phyloP scores from a whole-genome alignment of 1,140 invertebrate species.

The Mylabris phalerata region DNA sequence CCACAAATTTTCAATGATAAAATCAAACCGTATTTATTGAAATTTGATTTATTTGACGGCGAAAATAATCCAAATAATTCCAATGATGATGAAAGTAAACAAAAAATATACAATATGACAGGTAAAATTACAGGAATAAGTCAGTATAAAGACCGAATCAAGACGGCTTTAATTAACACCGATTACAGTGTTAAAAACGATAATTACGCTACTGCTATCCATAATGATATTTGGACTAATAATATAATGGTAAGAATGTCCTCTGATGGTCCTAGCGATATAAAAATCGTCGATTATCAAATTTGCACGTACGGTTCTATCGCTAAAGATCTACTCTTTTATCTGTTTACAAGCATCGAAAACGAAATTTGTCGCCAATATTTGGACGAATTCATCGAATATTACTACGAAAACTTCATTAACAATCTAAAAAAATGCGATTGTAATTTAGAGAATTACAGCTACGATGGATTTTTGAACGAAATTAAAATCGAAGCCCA shows the following conservation, averaged over 20 bases:
- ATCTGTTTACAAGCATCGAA: slow-evolving; percentile 47
- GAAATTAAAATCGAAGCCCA: slow-evolving; percentile 16
- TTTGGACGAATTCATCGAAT: slow-evolving; percentile 41
- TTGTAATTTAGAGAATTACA: slow-evolving; percentile 14
- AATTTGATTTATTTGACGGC: neutral
- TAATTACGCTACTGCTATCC: slow-evolving; percentile 46
- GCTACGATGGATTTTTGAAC: slow-evolving; percentile 13
- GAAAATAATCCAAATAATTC: neutral
- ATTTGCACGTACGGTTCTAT: slow-evolving; percentile 46
- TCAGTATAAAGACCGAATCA: neutral
- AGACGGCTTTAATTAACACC: neutral
- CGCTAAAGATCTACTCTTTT: slow-evolving; percentile 49
- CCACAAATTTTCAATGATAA: neutral
- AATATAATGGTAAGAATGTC: slow-evolving; percentile 49
- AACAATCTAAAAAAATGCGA: slow-evolving; percentile 24
- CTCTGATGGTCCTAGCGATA: slow-evolving; percentile 36
- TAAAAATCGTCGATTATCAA: slow-evolving; percentile 57
- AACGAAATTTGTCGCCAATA: slow-evolving; percentile 36
- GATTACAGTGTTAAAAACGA: slow-evolving; percentile 16
- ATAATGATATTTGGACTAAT: slow-evolving; percentile 55
- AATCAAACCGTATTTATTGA: neutral
- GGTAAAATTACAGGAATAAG: neutral
- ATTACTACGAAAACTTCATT: slow-evolving; percentile 47
- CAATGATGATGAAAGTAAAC: neutral
- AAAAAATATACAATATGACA: neutral